These are phyloP conservation scores for Patella vulgata DNA, from an alignment of 1,140 invertebrate species.

Conservation along the genomic window DNA sequence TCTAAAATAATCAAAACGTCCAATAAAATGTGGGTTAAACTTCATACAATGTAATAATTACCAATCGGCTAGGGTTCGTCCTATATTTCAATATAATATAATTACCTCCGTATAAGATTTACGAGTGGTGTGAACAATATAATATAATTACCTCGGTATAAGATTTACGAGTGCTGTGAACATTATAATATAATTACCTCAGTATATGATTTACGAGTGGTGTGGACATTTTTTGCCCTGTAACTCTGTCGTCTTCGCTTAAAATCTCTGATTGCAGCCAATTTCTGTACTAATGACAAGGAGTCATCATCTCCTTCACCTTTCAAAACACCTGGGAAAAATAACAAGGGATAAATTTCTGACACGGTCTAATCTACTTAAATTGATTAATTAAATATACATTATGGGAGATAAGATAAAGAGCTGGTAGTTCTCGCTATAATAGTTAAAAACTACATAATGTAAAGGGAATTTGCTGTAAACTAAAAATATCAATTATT, in stretches of 20 bases:
- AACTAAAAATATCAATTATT: background rate
- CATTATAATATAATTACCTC: slow-evolving; percentile 58
- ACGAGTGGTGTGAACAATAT: background rate
- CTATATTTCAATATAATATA: background rate
- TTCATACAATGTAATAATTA: background rate
- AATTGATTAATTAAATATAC: too few species aligned
- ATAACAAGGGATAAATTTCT: background rate
- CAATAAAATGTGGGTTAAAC: background rate
- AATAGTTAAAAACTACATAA: too few species aligned
- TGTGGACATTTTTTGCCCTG: slow-evolving; percentile 64
- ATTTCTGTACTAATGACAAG: slow-evolving; percentile 47
- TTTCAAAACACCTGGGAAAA: slow-evolving; percentile 19
- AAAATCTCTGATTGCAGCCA: slow-evolving; percentile 55
- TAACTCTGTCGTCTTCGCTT: slow-evolving; percentile 61
- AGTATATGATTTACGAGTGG: slow-evolving; percentile 64
- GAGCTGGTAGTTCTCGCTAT: too few species aligned
- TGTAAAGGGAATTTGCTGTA: too few species aligned
- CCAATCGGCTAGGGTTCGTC: background rate
- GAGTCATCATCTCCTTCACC: slow-evolving; percentile 33
- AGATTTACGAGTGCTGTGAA: background rate
- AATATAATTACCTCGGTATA: background rate
- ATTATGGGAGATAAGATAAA: too few species aligned
- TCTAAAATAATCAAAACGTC: slow-evolving; percentile 31
- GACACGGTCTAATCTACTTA: background rate
- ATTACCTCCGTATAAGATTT: background rate